Base-by-base conservation (phyloP, 2,797 vertebrate genomes). In the Lophotriccus pileatus region DNA sequence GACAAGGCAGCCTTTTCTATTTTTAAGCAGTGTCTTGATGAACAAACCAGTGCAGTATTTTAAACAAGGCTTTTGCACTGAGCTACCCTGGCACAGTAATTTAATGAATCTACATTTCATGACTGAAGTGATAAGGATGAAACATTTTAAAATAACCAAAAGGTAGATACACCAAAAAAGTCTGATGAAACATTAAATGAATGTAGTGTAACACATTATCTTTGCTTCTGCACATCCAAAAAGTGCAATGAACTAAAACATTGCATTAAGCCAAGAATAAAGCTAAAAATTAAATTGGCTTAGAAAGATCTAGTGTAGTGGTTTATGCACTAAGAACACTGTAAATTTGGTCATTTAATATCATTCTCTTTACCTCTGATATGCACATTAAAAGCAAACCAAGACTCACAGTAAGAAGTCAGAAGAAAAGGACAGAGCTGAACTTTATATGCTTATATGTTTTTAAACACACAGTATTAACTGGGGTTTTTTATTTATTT, bases 171-270 rank as follows among this genome's bases (percentile, higher is more conserved):
- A 98, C 98, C 97, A 97, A 97, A 97, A 98, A 98, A 97, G 96
- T 97, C 97, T 96, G 97, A 97, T 97, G 98, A 98, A 98, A 98
- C 98, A 98, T 98, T 98, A 98, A 98, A 97, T 98, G 98, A 98
- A 98, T 96, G 98, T 98, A 97, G 97, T 98, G 98, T 98, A 98
- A 97, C 98, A 96, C 98, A 98, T 98, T 98, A 98, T 98, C 98
- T 98, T 97, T 98, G 98, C 98, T 98, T 98, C 98, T 97, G 98
- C 97, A 98, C 97, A 98, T 98, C 98, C 97, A 97, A 98, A 98
- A 97, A 97, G 97, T 94, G 96, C 98, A 98, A 98, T 98, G 98
- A 98, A 98, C 98, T 98, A 98, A 98, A 98, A 98, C 98, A 98
- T 98, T 98, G 98, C 98, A 98, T 98, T 98, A 98, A 98, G 97